A percentile compares a stretch with the other conserved stretches of the same genome.
These are phyloP conservation scores for Leucophenga varia DNA, from an alignment of 1,140 invertebrate species.

Conservation along the genomic window DNA sequence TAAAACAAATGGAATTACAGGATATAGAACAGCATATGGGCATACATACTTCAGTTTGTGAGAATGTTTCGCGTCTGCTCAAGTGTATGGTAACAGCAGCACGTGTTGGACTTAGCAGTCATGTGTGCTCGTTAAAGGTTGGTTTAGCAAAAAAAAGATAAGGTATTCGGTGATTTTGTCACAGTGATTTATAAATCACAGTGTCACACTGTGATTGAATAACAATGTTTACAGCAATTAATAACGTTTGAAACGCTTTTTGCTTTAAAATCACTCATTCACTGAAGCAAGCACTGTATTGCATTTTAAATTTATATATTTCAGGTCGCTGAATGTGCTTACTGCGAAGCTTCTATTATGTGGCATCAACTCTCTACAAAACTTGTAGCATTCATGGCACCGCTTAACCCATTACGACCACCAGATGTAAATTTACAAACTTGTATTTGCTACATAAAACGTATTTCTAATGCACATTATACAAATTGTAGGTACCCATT, in stretches of 20 bases:
- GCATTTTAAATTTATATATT: too few species aligned
- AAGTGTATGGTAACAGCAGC: constrained; percentile 77
- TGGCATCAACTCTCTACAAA: constrained; percentile 89
- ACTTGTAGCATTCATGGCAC: constrained; percentile 77
- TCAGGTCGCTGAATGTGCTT: constrained; percentile 72
- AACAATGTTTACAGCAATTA: too few species aligned
- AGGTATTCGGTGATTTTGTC: background rate
- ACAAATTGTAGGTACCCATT: constrained; percentile 59
- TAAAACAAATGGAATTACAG: constrained; percentile 97
- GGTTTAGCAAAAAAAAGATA: background rate
- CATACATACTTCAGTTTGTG: constrained; percentile 73
- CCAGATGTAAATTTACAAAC: constrained; percentile 68
- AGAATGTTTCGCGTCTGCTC: constrained; percentile 76
- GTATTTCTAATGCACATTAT: constrained; percentile 1
- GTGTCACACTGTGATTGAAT: too few species aligned
- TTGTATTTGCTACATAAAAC: background rate
- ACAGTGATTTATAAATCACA: too few species aligned
- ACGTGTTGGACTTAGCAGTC: constrained; percentile 69
- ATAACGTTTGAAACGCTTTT: too few species aligned
- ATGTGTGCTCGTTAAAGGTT: constrained; percentile 65
- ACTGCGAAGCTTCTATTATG: constrained; percentile 88
- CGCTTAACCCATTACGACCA: constrained; percentile 70
- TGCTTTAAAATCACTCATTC: too few species aligned
- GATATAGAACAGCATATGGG: constrained; percentile 82
- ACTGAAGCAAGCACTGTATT: background rate